Base-by-base conservation (phyloP, 2,797 vertebrate species). In the Chloroceryle amazona region DNA sequence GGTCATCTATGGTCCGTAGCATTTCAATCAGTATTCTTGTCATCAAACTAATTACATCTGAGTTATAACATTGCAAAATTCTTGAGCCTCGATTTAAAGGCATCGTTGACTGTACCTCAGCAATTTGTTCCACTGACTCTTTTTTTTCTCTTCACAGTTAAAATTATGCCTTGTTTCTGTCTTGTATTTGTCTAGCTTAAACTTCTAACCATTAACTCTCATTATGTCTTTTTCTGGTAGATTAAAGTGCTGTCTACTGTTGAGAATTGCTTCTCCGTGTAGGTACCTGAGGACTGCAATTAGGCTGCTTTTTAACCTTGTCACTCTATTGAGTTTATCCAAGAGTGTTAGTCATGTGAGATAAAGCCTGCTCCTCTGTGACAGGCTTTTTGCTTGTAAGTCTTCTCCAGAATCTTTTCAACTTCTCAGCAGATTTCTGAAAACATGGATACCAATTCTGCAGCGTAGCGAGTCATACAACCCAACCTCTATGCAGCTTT, bases 181-280 rank as follows among this genome's bases (percentile, higher is more conserved):
- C 75, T 86, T 83, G 26, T 35, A 25, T 94, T 96, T 93, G 49
- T 88, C 72, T 86, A 65, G 31, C n/a, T 91, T 63, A 84, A 78
- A 55, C 49, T 81, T 90, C 58, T 62, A 47, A 52, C 54, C 81
- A 79, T 78, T 94, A 83, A 44, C 55, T 86, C 79, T 74, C 79
- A 89, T 91, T 78, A 87, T 65, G 19, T 39, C 42, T 80, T 83
- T 89, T 90, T 91, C 79, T 88, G 81, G 26, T 83, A 81, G 58
- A 84, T 84, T 72, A 21, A 89, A 91, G 23, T 78, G 72, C 44
- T 83, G 68, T 83, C 67, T 89, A 1, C 68, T 89, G 14, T 71
- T 83, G 85, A 68, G 80, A 90, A 68, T 76, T 87, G 72, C 72
- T 83, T 79, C 54, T 89, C 49, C 23, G 3, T 47, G 19, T 65